Evolutionary conservation across 2,797 vertebrate genomes (phyloP).

Genomic region (Smutsia gigantea): DNA sequence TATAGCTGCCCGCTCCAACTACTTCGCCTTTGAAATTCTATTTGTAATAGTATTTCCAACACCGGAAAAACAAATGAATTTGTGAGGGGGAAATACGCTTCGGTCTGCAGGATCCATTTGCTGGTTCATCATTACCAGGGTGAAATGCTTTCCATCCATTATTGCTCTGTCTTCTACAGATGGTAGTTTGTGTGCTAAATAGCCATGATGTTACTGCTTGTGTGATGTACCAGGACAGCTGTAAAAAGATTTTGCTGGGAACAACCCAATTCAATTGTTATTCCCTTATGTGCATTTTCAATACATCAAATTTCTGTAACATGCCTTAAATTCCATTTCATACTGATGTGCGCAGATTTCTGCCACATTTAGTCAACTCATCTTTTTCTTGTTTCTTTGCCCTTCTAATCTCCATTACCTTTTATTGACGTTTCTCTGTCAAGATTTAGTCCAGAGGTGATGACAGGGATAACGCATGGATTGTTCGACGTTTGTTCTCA

Average conservation of each 20-base stretch:
- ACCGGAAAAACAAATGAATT: neutral
- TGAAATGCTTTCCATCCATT: neutral
- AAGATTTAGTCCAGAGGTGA: neutral
- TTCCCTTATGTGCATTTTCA: neutral
- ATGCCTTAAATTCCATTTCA: neutral
- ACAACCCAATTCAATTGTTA: neutral
- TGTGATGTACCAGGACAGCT: neutral
- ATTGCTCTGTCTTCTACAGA: neutral
- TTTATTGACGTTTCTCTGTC: neutral
- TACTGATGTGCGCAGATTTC: neutral
- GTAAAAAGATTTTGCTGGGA: constrained; percentile 2
- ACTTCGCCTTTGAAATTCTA: neutral
- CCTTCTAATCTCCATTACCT: neutral
- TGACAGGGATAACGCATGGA: neutral
- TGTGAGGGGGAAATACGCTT: neutral
- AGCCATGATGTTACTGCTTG: constrained; percentile 1
- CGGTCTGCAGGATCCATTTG: neutral
- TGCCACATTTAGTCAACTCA: neutral
- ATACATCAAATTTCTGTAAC: neutral
- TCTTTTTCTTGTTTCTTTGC: neutral
- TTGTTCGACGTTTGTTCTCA: neutral
- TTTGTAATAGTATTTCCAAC: constrained; percentile 34
- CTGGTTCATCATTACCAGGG: neutral
- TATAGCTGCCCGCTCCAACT: neutral
- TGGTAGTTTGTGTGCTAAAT: neutral